Base-by-base conservation (phyloP, 2,113 vertebrate genomes). In the Larimichthys crocea region DNA sequence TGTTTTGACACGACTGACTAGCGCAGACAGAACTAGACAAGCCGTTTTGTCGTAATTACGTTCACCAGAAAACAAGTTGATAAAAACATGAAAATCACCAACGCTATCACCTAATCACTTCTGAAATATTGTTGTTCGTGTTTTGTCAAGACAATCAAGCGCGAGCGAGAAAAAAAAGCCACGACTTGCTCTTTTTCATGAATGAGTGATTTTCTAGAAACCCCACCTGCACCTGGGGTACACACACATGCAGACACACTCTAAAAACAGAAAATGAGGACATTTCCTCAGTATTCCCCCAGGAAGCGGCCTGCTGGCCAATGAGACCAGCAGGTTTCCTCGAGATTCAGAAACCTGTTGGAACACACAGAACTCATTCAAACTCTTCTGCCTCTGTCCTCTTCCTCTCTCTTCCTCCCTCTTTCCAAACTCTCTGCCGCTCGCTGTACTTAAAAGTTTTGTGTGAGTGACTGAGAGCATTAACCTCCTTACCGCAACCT, bases 221-320 rank as follows among this genome's bases (percentile, higher is more conserved):
- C 26, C 53, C 26, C 68, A 82, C 74, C 72, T 80, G 85, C 63
- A 84, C 72, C 35, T 62, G 52, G 73, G 50, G 44, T 44, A 73
- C 9, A 10, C 57, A 26, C 26, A 26, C 26, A 26, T 9, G 46
- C 57, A 35, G 50, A 48, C 9, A 40, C 26, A 8, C 74, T 88
- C 78, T 26, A 48, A 85, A 91, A 90, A 74, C 83, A 88, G 85
- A 87, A 86, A 86, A 89, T 89, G 76, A 91, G 88, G 82, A 89
- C 85, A 86, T 91, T 90, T 88, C 87, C 81, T 87, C 64, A 82
- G 66, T 82, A 86, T 83, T 89, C 86, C 85, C 76, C 1, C 0
- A 19, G 76, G 86, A 68, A 42, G 64, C 16, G 20, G 46, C 79
- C 78, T 55, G 56, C 78, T 79, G 66, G 76, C 81, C 80, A 80